Conservation (phyloP, 2,113 vertebrate species). For the Dipodomys merriami region DNA sequence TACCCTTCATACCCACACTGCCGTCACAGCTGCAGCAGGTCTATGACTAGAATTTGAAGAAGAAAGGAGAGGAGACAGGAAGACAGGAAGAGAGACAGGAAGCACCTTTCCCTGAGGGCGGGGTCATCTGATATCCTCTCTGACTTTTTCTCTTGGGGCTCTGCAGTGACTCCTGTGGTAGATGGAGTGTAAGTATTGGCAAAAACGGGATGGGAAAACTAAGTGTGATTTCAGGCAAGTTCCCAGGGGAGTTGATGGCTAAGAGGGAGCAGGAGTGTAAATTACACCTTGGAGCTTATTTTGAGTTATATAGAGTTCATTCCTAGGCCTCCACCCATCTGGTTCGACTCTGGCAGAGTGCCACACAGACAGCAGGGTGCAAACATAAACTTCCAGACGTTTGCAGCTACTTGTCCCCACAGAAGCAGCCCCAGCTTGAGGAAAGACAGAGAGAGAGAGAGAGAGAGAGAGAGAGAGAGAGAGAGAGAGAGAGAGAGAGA, state of each 20-base stretch:
- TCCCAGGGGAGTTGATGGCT: background rate
- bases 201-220: background rate
- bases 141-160: background rate
- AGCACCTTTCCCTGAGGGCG: background rate
- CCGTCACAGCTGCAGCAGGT: background rate
- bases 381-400: background rate
- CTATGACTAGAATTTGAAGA: background rate
- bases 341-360: background rate
- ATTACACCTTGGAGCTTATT: no score
- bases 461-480: background rate
- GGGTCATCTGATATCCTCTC: background rate
- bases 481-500: no score
- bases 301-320: background rate
- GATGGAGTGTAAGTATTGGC: background rate
- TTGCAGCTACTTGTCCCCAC: background rate
- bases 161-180: background rate
- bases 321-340: fast-evolving
- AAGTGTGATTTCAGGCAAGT: background rate
- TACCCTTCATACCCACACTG: background rate
- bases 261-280: background rate
- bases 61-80: background rate
- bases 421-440: background rate
- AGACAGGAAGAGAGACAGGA: no score
- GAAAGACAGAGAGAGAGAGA: background rate
- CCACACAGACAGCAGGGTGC: background rate